Conservation (phyloP, 2,888 invertebrate species). For the Caenorhabditis sp. region DNA sequence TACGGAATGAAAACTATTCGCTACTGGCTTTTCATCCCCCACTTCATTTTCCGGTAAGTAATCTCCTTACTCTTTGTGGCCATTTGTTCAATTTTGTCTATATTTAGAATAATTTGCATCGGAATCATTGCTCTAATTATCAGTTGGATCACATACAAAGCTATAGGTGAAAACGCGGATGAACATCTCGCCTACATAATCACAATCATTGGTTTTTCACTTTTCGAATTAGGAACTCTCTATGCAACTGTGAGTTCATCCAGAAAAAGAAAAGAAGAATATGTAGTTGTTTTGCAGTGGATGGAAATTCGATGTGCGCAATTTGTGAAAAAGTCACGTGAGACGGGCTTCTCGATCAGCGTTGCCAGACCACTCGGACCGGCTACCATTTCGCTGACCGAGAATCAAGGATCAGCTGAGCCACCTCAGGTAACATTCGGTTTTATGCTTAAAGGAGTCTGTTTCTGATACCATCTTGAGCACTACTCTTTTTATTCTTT, state of each 20-base stretch:
- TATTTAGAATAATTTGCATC: slow-evolving; percentile 21
- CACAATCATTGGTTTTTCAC: neutral
- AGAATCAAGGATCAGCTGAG: too few species aligned
- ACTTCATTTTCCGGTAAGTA: slow-evolving; percentile 66
- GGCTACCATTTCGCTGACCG: slow-evolving; percentile 69
- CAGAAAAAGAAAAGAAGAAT: too few species aligned
- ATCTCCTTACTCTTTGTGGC: neutral
- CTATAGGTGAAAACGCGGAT: neutral
- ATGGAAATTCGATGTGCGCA: slow-evolving; percentile 68
- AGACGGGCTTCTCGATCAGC: slow-evolving; percentile 76
- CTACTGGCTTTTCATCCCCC: slow-evolving; percentile 72
- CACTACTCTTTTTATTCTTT: too few species aligned
- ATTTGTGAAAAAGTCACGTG: slow-evolving; percentile 73
- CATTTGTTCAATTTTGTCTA: slow-evolving; percentile 4
- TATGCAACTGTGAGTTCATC: slow-evolving; percentile 36
- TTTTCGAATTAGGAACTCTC: neutral
- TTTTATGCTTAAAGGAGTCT: too few species aligned
- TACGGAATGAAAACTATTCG: slow-evolving; percentile 70
- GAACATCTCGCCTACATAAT: neutral
- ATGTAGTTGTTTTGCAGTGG: slow-evolving; percentile 64
- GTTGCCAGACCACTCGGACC: slow-evolving; percentile 72
- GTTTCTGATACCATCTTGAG: too few species aligned
- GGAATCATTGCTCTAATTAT: slow-evolving; percentile 4
- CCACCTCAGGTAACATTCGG: too few species aligned
- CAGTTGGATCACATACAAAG: slow-evolving; percentile 24